These are phyloP conservation scores for Nowickia ferox DNA, from an alignment of 2,888 invertebrate species.

Conservation along the genomic window DNA sequence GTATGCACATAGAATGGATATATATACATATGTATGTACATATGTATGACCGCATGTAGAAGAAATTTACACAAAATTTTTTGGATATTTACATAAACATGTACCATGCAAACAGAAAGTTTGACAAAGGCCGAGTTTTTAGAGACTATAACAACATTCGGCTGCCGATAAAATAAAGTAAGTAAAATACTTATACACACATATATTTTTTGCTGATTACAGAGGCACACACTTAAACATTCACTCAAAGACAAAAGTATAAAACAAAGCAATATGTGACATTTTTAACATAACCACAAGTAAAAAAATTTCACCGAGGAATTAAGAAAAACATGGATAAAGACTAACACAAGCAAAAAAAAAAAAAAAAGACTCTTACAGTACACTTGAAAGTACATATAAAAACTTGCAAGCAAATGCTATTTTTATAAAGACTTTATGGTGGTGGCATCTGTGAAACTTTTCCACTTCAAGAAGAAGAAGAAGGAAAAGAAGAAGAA, in stretches of 20 bases:
- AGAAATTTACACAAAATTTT: too few species aligned
- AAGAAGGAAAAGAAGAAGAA: too few species aligned
- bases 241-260: background rate
- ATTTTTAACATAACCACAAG: constrained; percentile 61
- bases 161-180: too few species aligned
- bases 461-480: background rate
- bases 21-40: background rate
- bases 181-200: too few species aligned
- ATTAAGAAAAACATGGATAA: background rate
- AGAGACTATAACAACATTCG: too few species aligned
- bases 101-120: too few species aligned
- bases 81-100: too few species aligned
- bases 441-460: background rate
- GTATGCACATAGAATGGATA: too few species aligned
- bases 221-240: background rate
- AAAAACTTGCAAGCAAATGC: background rate
- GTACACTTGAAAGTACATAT: constrained; percentile 23
- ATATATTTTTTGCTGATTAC: too few species aligned
- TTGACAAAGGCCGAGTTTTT: too few species aligned
- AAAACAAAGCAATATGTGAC: constrained; percentile 6
- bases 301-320: constrained; percentile 56
- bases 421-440: background rate
- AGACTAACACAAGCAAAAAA: background rate
- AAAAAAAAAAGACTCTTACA: constrained; percentile 14
- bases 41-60: too few species aligned